Base-by-base conservation (phyloP, 2,888 invertebrate genomes). In the Brachynemurus nebulosus region DNA sequence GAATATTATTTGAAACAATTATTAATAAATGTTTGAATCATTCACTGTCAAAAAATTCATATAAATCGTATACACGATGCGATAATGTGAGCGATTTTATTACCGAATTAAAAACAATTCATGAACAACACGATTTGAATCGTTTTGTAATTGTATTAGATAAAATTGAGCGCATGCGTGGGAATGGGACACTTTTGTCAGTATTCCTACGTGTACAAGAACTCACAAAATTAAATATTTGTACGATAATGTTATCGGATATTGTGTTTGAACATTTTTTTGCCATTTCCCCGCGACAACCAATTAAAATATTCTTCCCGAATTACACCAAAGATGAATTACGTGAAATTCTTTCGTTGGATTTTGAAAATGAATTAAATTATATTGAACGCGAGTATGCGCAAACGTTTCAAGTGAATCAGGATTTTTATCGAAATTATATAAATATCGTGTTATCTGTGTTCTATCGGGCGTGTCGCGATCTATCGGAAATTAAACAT, bases 391-490 rank as follows among this genome's bases (percentile, higher is more conserved):
- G 57, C 47, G 51, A 55, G 51, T 51, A 50, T 44, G 41, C 51
- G 17, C 48, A 53, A 34, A 36, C 40, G n/a, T 46, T 58, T 19
- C 52, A 52, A 19, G 57, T 59, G 41, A 59, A 57, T 48, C 16
- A 51, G 21, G 70, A 72, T 49, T 74, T 90, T 56, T 92, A 85
- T 62, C 70, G 69, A 38, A 81, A 80, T 64, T 92, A 89, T 64
- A 64, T 91, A 41, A 84, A 78, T 61, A 72, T 88, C 38, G 83
- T 91, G 59, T 67, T 92, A 4, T 82, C 84, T 52, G 83, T 90
- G 27, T 92, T 89, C 64, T 83, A 82, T 57, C 70, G 82, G 55
- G 83, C 80, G 20, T 91, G 91, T 63, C 71, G 90, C 17, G 89
- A 91, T 70, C 63, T 92, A 40, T 79, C 79, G 18, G 92, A 93